Conservation (phyloP, 2,113 vertebrate species). For the Cromileptes altivelis region DNA sequence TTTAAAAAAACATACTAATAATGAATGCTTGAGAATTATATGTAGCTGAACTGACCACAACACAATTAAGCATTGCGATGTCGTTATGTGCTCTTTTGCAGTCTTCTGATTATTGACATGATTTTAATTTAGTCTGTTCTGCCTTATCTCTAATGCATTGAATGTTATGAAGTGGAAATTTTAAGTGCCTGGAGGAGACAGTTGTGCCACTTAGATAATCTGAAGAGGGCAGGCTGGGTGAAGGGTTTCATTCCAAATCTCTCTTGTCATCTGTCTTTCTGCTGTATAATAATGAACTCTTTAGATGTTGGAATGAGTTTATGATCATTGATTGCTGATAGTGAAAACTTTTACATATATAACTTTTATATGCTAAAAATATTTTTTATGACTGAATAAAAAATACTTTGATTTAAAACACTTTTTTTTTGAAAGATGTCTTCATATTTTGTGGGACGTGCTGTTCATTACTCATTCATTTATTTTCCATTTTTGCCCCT, state of each 20-base stretch:
- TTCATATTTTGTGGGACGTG: conserved; percentile 11
- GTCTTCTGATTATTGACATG: conserved; percentile 33
- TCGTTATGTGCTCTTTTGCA: not conserved
- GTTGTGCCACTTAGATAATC: conserved; percentile 12
- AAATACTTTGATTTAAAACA: conserved; percentile 34
- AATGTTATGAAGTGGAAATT: conserved; percentile 15
- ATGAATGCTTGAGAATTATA: conserved; percentile 17
- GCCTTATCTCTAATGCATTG: conserved; percentile 39
- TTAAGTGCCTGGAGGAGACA: conserved; percentile 30
- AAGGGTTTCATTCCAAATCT: conserved; percentile 38
- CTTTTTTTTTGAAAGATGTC: not conserved
- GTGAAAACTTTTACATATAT: conserved; percentile 39
- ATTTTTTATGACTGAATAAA: conserved; percentile 63
- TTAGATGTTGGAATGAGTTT: conserved; percentile 41
- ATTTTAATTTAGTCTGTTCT: conserved; percentile 20
- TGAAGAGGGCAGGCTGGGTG: not conserved
- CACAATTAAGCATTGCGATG: conserved; percentile 11
- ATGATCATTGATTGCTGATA: conserved; percentile 46
- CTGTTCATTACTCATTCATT: not conserved
- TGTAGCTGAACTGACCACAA: conserved; percentile 24
- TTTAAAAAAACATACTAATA: conserved; percentile 24
- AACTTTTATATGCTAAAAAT: conserved; percentile 56
- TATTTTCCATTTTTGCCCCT: too few species aligned
- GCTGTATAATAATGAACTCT: conserved; percentile 25
- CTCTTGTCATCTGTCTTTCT: conserved; percentile 21